phyloP scores from a whole-genome alignment of 2,797 vertebrate genomes.

The Gadopsis bispinosus region DNA sequence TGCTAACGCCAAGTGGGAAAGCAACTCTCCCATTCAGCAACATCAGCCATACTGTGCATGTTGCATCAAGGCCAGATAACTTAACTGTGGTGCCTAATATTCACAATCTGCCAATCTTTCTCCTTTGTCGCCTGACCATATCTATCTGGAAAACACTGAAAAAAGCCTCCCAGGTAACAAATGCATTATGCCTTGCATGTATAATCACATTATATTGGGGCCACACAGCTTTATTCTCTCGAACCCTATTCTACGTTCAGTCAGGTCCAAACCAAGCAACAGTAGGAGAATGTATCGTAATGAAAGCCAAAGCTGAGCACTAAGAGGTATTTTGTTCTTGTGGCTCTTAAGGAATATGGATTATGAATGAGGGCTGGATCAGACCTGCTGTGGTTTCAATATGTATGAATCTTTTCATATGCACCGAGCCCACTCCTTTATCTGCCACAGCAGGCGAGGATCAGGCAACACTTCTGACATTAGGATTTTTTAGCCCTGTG shows the following conservation, averaged over 20 bases:
- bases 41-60: conserved; percentile 9
- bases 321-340: conserved; percentile 76
- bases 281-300: conserved; percentile 73
- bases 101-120: conserved; percentile 28
- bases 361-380: conserved; percentile 79
- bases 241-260: conserved; percentile 30
- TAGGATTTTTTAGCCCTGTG: conserved; percentile 14
- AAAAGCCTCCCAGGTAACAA: conserved; percentile 30
- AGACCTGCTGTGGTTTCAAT: conserved; percentile 83
- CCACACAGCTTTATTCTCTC: conserved; percentile 46
- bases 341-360: conserved; percentile 82
- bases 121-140: conserved; percentile 47
- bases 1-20: not conserved
- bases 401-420: conserved; percentile 83
- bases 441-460: conserved; percentile 75
- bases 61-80: conserved; percentile 2
- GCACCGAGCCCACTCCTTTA: conserved; percentile 68
- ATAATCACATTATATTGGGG: conserved; percentile 47
- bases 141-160: conserved; percentile 30
- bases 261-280: conserved; percentile 58
- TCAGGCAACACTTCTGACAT: conserved; percentile 55
- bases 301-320: conserved; percentile 76
- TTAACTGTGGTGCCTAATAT: not conserved
- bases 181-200: conserved; percentile 44
- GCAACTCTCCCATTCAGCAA: not conserved